A percentile compares a stretch with the other conserved stretches of the same genome.
Conservation (phyloP, 2,113 vertebrate genomes). For the Ceyx melanurus region DNA sequence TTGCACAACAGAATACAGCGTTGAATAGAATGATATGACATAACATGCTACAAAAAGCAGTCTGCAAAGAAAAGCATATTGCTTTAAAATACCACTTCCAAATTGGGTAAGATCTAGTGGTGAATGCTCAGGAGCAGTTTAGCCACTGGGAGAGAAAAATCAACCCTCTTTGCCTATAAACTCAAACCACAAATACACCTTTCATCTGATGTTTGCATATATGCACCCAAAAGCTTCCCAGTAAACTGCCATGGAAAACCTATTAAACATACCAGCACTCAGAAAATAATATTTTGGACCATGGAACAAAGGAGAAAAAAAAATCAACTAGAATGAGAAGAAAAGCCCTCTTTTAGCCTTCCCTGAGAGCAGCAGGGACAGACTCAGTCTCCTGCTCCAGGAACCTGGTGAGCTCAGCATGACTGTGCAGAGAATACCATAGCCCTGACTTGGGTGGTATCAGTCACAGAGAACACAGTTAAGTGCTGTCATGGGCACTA, state of each 20-base stretch:
- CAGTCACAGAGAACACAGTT: neutral
- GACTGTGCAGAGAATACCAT: neutral
- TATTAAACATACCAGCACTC: neutral
- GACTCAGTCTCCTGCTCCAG: neutral
- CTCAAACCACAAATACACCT: neutral
- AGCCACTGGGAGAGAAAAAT: neutral
- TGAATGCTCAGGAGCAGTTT: neutral
- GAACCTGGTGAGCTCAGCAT: neutral
- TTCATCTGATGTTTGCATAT: neutral
- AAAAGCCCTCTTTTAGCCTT: neutral
- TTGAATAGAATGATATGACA: neutral
- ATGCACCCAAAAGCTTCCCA: neutral
- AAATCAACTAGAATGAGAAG: neutral
- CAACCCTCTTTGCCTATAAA: neutral
- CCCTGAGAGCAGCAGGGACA: neutral
- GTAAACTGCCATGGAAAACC: neutral
- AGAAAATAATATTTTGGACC: neutral
- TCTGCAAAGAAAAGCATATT: neutral
- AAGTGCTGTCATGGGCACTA: neutral
- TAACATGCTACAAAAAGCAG: neutral
- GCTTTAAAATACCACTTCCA: neutral
- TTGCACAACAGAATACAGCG: neutral
- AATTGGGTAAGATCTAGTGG: neutral
- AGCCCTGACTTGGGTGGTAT: neutral
- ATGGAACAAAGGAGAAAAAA: neutral